Evolutionary conservation across 2,888 invertebrate genomes (phyloP).

Genomic region (Phaedon cochleariae): DNA sequence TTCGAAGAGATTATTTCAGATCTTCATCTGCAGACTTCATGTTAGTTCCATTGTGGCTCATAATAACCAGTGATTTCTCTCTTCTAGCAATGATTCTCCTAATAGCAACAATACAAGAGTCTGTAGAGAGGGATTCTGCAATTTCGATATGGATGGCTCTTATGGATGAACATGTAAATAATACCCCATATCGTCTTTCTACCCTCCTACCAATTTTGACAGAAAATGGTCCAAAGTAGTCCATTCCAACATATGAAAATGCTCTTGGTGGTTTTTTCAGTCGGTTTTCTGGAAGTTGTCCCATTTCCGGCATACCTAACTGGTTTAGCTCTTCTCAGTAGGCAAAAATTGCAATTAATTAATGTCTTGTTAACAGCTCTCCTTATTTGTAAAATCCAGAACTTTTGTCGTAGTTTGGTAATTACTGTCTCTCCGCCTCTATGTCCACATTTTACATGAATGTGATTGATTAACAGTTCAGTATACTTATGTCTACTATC

Average conservation of each 20-base stretch:
- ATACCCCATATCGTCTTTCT: background rate
- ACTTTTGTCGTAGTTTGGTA: background rate
- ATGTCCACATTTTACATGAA: background rate
- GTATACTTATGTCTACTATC: background rate
- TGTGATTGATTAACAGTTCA: background rate
- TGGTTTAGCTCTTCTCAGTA: background rate
- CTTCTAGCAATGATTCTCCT: slow-evolving; percentile 10
- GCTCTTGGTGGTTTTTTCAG: background rate
- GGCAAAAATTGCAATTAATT: background rate
- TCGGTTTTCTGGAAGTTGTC: slow-evolving; percentile 1
- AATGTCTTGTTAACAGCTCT: background rate
- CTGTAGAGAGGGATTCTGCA: background rate
- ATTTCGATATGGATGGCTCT: background rate
- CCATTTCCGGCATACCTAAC: background rate
- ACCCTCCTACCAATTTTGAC: background rate
- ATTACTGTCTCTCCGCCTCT: background rate
- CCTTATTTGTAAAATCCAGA: background rate
- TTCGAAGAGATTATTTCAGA: background rate
- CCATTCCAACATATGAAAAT: background rate
- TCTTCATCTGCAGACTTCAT: background rate
- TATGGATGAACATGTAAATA: background rate
- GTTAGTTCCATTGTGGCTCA: slow-evolving; percentile 15
- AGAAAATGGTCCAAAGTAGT: background rate
- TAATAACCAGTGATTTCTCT: background rate
- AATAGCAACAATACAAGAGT: slow-evolving; percentile 12